Conservation (phyloP, 2,113 vertebrate genomes). For the Lycocorax pyrrhopterus region DNA sequence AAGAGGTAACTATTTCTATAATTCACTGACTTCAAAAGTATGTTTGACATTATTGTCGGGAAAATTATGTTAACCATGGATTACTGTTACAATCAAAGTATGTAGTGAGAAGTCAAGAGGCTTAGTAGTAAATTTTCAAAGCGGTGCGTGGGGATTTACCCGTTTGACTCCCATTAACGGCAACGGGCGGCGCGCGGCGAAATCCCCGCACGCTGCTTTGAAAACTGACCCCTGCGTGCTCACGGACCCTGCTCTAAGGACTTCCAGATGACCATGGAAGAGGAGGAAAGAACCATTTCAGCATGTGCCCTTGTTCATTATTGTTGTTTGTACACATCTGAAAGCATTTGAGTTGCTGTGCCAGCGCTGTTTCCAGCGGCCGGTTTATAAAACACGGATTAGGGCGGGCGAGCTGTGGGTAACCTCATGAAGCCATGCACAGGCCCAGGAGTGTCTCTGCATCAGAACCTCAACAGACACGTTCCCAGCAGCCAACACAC, state of each 20-base stretch:
- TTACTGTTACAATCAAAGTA: constrained; percentile 75
- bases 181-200: constrained; percentile 54
- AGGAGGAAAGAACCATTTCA: constrained; percentile 30
- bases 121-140: constrained; percentile 71
- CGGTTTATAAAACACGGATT: neutral
- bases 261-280: constrained; percentile 56
- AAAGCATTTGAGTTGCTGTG: constrained; percentile 25
- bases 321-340: constrained; percentile 60
- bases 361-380: neutral
- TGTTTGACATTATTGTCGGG: constrained; percentile 75
- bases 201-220: constrained; percentile 46
- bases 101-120: constrained; percentile 70
- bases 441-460: neutral
- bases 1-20: constrained; percentile 70
- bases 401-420: neutral
- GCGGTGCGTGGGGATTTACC: constrained; percentile 65
- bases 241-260: constrained; percentile 58
- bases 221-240: constrained; percentile 59
- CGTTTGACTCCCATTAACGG: constrained; percentile 66
- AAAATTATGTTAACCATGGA: constrained; percentile 76
- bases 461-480: neutral
- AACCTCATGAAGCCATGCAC: neutral
- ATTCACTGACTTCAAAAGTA: constrained; percentile 73
- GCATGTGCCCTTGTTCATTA: constrained; percentile 27
- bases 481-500: neutral